Evolutionary conservation across 2,113 vertebrate genomes (phyloP), one percentile per base, ranked within the genome.

Genomic region (Seriola dumerili): DNA sequence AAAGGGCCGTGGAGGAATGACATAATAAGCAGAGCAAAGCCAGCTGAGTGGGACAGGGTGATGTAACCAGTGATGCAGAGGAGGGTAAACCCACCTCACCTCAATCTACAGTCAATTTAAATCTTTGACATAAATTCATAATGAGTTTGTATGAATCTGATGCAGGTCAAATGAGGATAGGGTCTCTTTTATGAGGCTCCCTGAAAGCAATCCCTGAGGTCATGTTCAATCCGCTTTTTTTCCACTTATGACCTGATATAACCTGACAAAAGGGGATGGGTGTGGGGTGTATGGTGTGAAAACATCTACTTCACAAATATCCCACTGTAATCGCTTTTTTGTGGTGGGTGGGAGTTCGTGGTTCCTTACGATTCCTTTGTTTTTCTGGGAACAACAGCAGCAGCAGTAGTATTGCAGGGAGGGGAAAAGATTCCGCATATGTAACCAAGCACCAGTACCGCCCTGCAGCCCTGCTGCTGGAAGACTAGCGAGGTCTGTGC

Each of bases 361-460:
- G 21, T 81, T 84, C 76, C 63, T 86, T 54, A 23, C 32, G 76
- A 48, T 68, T 59, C 57, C 78, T 87, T 85, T 90, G 81, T 86
- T 82, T 84, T 78, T 57, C 59, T 84, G 77, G 70, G 58, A 86
- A 40, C 78, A 71, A 21, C 76, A 68, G 25, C 77, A 78, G 69
- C 69, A 83, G 66, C 63, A 74, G 82, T 23, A 74, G 52, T 55
- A 17, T 78, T 83, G 83, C 76, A 83, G 85, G 78, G 87, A 80
- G 83, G 63, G 75, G 61, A 9, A 19, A 46, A 52, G 78, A 77
- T 58, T 89, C 84, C 72, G 89, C 89, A 91, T 83, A 86, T 88
- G 84, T 79, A 85, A 89, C 79, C 74, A 48, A 70, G 85, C 81
- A 89, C 83, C 85, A 89, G 76, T 73, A 67, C 84, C 81, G 81